These are phyloP conservation scores for Megaptera novaeangliae DNA, from an alignment of 2,113 vertebrate genomes.

Conservation along the genomic window DNA sequence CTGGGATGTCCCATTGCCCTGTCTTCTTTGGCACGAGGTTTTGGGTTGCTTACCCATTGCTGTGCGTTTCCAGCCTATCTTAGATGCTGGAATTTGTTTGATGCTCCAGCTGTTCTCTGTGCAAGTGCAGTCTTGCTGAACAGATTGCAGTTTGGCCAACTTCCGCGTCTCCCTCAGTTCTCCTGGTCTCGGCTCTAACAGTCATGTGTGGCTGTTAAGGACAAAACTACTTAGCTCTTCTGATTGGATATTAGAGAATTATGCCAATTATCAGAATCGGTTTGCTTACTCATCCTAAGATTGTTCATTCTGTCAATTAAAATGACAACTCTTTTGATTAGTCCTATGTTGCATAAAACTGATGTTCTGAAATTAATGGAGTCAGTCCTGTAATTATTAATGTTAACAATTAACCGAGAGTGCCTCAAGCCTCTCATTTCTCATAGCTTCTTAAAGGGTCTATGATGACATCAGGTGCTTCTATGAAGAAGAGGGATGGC, in stretches of 20 bases:
- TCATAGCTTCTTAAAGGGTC: neutral
- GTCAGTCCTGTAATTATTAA: neutral
- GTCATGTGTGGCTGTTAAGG: neutral
- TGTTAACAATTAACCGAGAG: neutral
- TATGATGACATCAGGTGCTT: neutral
- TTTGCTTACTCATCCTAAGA: conserved; percentile 3
- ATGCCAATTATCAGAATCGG: neutral
- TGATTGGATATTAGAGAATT: neutral
- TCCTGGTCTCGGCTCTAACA: neutral
- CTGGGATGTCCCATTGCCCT: neutral
- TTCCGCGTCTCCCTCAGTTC: neutral
- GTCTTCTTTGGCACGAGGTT: neutral
- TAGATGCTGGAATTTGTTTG: neutral
- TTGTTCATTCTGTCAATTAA: neutral
- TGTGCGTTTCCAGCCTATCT: neutral
- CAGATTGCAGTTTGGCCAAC: neutral
- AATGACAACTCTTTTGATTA: neutral
- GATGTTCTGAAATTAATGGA: neutral
- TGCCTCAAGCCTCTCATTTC: neutral
- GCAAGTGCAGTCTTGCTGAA: neutral
- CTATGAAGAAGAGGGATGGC: neutral
- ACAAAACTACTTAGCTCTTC: neutral
- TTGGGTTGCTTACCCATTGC: neutral
- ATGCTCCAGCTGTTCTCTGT: neutral
- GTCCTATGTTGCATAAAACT: neutral